A percentile compares a stretch with the other conserved stretches of the same genome.
Conservation (phyloP, 2,797 vertebrate species). For the Pangasius macronema region DNA sequence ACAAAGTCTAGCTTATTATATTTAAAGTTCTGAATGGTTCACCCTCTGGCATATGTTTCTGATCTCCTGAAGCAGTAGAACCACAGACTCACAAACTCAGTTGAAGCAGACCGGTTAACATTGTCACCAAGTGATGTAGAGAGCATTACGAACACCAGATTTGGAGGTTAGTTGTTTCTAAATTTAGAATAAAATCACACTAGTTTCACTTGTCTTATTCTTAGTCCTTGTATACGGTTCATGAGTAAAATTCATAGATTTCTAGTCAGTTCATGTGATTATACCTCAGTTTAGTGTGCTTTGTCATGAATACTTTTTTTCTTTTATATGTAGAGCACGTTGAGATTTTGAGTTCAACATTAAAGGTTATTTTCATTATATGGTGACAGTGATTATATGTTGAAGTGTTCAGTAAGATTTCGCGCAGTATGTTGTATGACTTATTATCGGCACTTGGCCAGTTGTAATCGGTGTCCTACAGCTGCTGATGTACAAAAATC, state of each 20-base stretch:
- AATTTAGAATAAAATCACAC: background rate
- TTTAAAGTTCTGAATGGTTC: background rate
- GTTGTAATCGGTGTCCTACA: too few relatives aligned
- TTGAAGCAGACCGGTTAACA: background rate
- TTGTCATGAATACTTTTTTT: background rate
- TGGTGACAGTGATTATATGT: background rate
- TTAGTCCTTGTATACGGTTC: background rate
- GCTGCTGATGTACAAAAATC: too few relatives aligned
- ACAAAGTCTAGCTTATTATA: background rate
- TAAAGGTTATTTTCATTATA: background rate
- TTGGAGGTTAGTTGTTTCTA: background rate
- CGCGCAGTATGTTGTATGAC: too few relatives aligned
- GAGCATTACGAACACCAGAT: background rate
- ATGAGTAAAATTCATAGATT: background rate
- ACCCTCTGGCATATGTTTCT: background rate
- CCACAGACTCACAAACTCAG: background rate
- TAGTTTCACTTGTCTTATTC: background rate
- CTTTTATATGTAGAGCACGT: background rate
- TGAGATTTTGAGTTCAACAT: background rate
- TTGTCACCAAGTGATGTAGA: background rate
- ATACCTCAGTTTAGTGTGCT: background rate
- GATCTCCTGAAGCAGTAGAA: background rate
- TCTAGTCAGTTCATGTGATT: background rate
- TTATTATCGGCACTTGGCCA: too few relatives aligned
- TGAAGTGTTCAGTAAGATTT: background rate